Evolutionary conservation across 2,113 vertebrate species (phyloP), one percentile per base, ranked within the genome.

Genomic region (Mandrillus leucophaeus): DNA sequence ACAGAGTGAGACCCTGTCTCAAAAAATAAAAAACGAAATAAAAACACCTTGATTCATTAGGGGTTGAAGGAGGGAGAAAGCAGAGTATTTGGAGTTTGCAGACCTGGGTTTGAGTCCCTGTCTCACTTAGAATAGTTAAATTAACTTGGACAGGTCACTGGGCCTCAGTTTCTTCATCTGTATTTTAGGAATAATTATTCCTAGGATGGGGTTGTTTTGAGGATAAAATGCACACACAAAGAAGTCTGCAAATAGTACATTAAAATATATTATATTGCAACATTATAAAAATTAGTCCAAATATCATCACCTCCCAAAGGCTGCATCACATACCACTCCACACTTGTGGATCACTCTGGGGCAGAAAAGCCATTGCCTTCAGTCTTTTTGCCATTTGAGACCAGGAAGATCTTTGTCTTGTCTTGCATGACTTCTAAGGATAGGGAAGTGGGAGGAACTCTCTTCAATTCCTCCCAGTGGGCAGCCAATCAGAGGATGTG

Each of bases 171-270:
- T 61, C 57, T 95, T 90, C 8, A 14, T 61, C 2, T 78, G 25
- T 43, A 61, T 87, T 90, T 97, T 87, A 82, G 81, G 27, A 80
- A 94, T 25, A 85, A 92, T 73, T 72, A 64, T 43, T 73, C 20
- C 48, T 59, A 38, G 66, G 30, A 38, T 45, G 40, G 78, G 17
- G 1, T 66, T 80, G 50, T 93, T 93, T 78, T 73, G n/a, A 81
- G 25, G 11, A 90, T 86, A 93, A 82, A 82, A 45, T 35, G 68
- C 12, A 40, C 30, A n/a, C 80, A 68, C 27, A 40, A 90, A 90
- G 35, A 22, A 81, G 45, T 82, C 38, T 70, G 12, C 35, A 89
- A 94, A 68, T 45, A 90, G 11, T 45, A 82, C 23, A 59, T 80
- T 97, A 66, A 61, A 61, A 73, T 92, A 85, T 43, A 75, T 45